These are phyloP conservation scores for Brachirus orientalis DNA, from an alignment of 2,113 vertebrate species.

Conservation along the genomic window DNA sequence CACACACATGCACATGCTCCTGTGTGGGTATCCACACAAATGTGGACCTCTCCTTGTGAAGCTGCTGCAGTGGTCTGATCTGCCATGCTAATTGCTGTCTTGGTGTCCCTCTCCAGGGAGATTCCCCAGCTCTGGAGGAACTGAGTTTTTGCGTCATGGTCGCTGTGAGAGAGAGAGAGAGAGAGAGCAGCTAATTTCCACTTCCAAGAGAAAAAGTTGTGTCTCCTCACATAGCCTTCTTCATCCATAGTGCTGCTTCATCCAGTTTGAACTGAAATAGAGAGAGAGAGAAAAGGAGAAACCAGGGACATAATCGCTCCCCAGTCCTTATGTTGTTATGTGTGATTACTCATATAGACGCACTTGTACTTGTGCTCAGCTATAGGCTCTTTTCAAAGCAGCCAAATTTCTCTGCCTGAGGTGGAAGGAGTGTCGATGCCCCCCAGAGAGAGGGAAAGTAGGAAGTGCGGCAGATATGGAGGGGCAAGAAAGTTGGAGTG, in stretches of 20 bases:
- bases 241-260: constrained; percentile 60
- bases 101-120: constrained; percentile 70
- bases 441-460: constrained; percentile 52
- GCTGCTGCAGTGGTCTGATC: constrained; percentile 60
- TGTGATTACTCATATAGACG: constrained; percentile 36
- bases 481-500: background rate
- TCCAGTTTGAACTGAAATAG: constrained; percentile 73
- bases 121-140: constrained; percentile 57
- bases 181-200: constrained; percentile 74
- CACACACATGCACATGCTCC: constrained; percentile 3
- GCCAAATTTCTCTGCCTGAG: constrained; percentile 38
- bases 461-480: constrained; percentile 41
- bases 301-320: constrained; percentile 41
- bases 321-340: constrained; percentile 25
- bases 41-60: constrained; percentile 58
- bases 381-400: constrained; percentile 41
- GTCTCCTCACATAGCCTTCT: constrained; percentile 52
- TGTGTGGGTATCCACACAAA: constrained; percentile 31
- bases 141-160: constrained; percentile 66
- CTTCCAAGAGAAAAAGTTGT: constrained; percentile 69
- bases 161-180: constrained; percentile 42
- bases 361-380: constrained; percentile 15
- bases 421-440: constrained; percentile 31
- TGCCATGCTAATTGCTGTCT: constrained; percentile 79
- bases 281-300: no score